Conservation (phyloP, 2,888 invertebrate genomes). For the Diaphora mendica region DNA sequence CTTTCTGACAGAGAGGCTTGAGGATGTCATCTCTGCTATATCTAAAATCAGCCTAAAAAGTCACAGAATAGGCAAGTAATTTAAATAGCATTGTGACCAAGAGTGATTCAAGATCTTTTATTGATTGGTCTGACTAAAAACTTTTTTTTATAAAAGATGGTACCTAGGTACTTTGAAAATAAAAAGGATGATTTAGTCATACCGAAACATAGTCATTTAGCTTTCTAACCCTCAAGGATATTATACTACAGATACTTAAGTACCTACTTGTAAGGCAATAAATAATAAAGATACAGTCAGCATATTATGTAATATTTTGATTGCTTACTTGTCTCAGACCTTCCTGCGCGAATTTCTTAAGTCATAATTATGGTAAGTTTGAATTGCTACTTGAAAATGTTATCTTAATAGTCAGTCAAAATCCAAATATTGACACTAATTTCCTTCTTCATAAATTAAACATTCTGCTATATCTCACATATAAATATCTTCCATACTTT, state of each 20-base stretch:
- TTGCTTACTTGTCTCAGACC: slow-evolving; percentile 14
- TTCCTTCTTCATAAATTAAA: not conserved
- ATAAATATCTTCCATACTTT: no score
- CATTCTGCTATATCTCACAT: not conserved
- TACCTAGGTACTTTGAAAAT: not conserved
- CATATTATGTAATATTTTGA: not conserved
- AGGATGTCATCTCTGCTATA: not conserved
- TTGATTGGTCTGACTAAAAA: not conserved
- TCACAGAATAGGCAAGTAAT: not conserved
- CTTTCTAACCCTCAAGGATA: not conserved
- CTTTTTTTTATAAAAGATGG: no score
- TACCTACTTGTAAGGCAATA: not conserved
- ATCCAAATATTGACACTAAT: not conserved
- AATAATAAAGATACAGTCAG: not conserved
- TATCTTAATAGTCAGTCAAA: not conserved
- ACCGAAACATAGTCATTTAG: not conserved
- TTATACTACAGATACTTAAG: not conserved
- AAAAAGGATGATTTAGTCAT: not conserved
- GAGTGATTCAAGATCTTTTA: not conserved
- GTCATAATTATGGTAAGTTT: not conserved
- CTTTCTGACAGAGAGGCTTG: not conserved
- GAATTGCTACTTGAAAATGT: not conserved
- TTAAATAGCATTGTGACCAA: not conserved
- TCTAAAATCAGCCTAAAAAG: not conserved
- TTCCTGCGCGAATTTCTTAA: not conserved